phyloP scores from a whole-genome alignment of 2,113 vertebrate species.

The Archilochus colubris region DNA sequence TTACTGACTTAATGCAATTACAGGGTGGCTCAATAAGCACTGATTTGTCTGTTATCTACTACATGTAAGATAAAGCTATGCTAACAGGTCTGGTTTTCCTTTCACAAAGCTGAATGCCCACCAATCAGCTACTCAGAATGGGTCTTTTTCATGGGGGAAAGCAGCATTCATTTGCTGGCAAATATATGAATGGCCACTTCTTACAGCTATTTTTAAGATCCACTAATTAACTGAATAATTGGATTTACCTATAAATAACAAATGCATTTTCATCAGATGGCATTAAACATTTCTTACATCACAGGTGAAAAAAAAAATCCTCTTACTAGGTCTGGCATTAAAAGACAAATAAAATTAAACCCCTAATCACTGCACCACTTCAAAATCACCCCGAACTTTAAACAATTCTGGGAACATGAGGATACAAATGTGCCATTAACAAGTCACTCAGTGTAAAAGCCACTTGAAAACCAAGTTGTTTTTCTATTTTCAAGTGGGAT shows the following conservation, averaged over 20 bases:
- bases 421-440: background rate
- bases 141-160: background rate
- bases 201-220: conserved; percentile 29
- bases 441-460: background rate
- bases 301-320: conserved; percentile 56
- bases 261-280: conserved; percentile 32
- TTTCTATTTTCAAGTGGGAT: background rate
- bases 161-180: background rate
- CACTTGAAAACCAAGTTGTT: conserved; percentile 26
- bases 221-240: conserved; percentile 50
- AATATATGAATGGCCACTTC: background rate
- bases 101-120: conserved; percentile 1
- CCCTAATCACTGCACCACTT: background rate
- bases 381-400: background rate
- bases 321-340: conserved; percentile 24
- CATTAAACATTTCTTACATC: conserved; percentile 53
- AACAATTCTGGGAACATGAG: background rate
- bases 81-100: background rate
- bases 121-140: background rate
- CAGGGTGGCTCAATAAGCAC: conserved; percentile 21
- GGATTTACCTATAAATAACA: conserved; percentile 68
- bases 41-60: conserved; percentile 15
- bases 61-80: background rate
- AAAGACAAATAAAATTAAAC: conserved; percentile 47
- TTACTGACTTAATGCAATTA: conserved; percentile 73